These are phyloP conservation scores for Corydoras maculifer DNA, from an alignment of 2,113 vertebrate genomes.

Conservation along the genomic window DNA sequence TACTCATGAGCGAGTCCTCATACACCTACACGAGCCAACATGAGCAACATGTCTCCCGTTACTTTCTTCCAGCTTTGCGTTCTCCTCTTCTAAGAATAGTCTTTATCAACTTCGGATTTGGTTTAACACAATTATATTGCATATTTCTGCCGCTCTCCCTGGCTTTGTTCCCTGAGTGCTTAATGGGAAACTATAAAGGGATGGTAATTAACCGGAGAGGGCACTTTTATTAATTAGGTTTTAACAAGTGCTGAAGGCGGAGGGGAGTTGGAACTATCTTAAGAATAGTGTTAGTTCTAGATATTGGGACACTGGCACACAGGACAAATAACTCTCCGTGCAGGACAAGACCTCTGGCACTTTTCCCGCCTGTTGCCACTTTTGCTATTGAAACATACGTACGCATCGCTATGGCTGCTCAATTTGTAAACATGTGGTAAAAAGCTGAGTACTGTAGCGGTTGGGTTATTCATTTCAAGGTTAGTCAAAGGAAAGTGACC, in stretches of 20 bases:
- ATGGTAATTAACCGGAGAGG: conserved; percentile 61
- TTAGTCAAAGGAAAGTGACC: too few species aligned
- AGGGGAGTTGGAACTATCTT: conserved; percentile 48
- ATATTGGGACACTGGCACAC: conserved; percentile 34
- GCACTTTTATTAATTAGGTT: conserved; percentile 60
- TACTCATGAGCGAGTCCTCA: too few species aligned
- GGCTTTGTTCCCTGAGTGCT: conserved; percentile 49
- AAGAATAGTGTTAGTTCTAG: conserved; percentile 45
- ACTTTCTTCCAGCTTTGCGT: conserved; percentile 16
- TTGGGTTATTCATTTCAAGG: too few species aligned
- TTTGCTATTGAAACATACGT: too few species aligned
- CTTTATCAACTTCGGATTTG: conserved; percentile 58
- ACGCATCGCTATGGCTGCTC: too few species aligned
- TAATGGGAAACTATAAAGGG: conserved; percentile 57
- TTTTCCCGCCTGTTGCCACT: not conserved
- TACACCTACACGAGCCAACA: not conserved
- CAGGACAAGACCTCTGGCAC: conserved; percentile 22
- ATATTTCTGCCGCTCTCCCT: conserved; percentile 36
- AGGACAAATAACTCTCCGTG: conserved; percentile 14
- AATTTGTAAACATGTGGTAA: too few species aligned
- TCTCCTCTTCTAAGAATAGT: conserved; percentile 52
- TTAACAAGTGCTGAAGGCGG: conserved; percentile 48
- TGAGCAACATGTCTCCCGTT: not conserved
- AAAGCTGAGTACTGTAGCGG: too few species aligned
- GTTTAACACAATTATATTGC: conserved; percentile 57